Percentiles rank a stretch among this genome's conserved stretches.
phyloP scores from a whole-genome alignment of 2,888 invertebrate genomes.

The Trichacis sp. region DNA sequence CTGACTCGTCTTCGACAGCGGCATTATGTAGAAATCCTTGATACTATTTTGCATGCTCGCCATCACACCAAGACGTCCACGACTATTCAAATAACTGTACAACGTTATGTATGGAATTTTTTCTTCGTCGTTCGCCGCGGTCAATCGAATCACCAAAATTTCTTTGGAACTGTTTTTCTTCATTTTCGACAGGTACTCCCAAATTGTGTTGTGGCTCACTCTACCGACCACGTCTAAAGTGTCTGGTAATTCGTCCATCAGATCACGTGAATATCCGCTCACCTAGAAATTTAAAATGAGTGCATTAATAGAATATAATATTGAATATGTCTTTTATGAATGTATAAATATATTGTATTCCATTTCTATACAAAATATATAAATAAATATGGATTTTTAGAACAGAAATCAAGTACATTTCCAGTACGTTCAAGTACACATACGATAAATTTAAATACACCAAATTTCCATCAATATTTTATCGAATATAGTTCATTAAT shows the following conservation, averaged over 20 bases:
- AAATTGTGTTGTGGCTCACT: constrained; percentile 89
- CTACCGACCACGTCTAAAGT: constrained; percentile 91
- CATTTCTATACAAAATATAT: too few relatives aligned
- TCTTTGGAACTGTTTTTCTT: constrained; percentile 89
- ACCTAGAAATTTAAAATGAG: constrained; percentile 69
- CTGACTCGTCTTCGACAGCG: constrained; percentile 80
- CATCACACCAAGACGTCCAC: constrained; percentile 85
- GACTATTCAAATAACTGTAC: constrained; percentile 89
- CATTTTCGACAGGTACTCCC: constrained; percentile 94
- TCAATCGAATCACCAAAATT: constrained; percentile 84
- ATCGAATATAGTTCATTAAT: too few relatives aligned
- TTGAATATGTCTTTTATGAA: too few relatives aligned
- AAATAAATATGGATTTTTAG: too few relatives aligned
- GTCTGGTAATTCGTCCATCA: constrained; percentile 80
- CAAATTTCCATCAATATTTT: too few relatives aligned
- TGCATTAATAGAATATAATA: too few relatives aligned
- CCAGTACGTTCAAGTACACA: too few relatives aligned
- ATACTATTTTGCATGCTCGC: constrained; percentile 83
- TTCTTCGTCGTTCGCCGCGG: constrained; percentile 86
- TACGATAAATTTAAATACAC: too few relatives aligned
- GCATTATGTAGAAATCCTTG: constrained; percentile 94
- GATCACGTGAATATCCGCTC: constrained; percentile 73
- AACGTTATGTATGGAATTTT: constrained; percentile 86
- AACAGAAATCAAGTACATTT: too few relatives aligned
- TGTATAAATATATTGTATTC: too few relatives aligned